Evolutionary conservation across 2,113 vertebrate genomes (phyloP).

Genomic region (Carlito syrichta): DNA sequence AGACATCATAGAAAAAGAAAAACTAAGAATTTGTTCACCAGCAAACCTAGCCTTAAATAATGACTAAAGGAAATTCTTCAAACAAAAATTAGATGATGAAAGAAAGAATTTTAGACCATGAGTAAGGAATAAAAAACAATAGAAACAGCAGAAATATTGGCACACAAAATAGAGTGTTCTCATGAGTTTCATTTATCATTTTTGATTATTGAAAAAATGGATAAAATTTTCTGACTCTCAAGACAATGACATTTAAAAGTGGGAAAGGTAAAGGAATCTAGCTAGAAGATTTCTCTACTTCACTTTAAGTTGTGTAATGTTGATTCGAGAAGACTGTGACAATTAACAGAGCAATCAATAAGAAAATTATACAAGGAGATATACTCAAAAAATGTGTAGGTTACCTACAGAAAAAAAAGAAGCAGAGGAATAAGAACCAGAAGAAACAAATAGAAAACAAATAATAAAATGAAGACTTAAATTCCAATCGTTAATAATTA

Average conservation of each 20-base stretch:
- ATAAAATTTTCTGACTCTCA: neutral
- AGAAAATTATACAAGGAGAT: neutral
- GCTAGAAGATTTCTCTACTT: neutral
- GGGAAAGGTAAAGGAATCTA: neutral
- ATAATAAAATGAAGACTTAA: neutral
- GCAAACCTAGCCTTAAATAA: neutral
- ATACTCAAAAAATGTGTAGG: neutral
- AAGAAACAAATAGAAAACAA: neutral
- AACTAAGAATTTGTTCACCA: neutral
- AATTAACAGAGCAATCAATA: neutral
- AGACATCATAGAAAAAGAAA: neutral
- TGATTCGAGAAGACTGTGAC: neutral
- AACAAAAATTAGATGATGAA: neutral
- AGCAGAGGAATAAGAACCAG: neutral
- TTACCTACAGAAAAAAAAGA: neutral
- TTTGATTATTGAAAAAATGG: neutral
- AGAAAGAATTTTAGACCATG: neutral
- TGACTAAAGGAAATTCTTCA: neutral
- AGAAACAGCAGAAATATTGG: neutral
- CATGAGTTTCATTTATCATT: neutral
- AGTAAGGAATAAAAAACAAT: neutral
- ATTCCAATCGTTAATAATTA: neutral
- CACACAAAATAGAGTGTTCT: neutral
- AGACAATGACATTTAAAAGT: too few relatives aligned
- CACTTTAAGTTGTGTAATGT: neutral